Conservation (phyloP, 37 sponge, comb jelly and placozoan species). For the Halisarca cf. caerulea region DNA sequence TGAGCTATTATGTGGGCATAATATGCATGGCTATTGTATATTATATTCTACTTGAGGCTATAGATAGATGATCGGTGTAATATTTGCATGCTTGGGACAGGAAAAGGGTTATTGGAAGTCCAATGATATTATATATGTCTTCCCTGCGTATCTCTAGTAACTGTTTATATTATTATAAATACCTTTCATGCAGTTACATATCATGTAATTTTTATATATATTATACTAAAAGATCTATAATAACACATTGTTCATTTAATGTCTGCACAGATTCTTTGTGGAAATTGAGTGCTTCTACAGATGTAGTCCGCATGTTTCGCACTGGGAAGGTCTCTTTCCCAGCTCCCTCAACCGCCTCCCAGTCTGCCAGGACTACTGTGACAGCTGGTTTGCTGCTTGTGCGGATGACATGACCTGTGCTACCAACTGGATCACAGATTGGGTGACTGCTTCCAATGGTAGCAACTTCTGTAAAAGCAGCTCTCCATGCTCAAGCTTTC, state of each 20-base stretch:
- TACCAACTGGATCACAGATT: conserved; percentile 72
- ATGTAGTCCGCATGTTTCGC: conserved; percentile 68
- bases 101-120: too few species aligned
- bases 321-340: conserved; percentile 43
- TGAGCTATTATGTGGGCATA: too few species aligned
- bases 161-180: too few species aligned
- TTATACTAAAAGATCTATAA: too few species aligned
- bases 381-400: conserved; percentile 71
- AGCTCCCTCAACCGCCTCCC: conserved; percentile 58
- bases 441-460: conserved; percentile 26
- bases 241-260: too few species aligned
- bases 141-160: too few species aligned
- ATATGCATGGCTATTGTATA: too few species aligned
- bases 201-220: too few species aligned
- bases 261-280: conserved; percentile 45
- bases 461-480: conserved; percentile 28
- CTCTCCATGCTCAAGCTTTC: conserved; percentile 39
- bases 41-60: too few species aligned
- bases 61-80: neutral
- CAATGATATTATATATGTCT: too few species aligned
- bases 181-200: too few species aligned
- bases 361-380: conserved; percentile 65
- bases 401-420: conserved; percentile 66
- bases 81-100: neutral
- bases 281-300: conserved; percentile 64